These are phyloP conservation scores for Antheraea pernyi DNA, from an alignment of 1,140 invertebrate species.

Conservation along the genomic window DNA sequence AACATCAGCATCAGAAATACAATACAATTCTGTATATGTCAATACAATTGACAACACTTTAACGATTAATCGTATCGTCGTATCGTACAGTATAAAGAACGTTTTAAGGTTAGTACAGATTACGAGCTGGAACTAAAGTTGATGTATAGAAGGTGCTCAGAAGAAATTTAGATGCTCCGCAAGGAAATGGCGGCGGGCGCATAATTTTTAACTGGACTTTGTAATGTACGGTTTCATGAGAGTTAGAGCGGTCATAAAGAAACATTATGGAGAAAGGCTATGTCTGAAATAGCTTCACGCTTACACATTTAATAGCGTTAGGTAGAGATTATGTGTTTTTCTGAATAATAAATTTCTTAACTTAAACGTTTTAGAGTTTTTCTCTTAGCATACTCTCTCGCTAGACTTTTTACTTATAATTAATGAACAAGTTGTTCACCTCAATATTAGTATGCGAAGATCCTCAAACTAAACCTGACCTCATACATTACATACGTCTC, in stretches of 20 bases:
- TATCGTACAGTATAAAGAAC: constrained; percentile 36
- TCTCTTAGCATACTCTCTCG: too few species aligned
- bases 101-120: constrained; percentile 47
- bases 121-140: constrained; percentile 58
- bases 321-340: background rate
- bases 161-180: constrained; percentile 47
- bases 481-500: too few species aligned
- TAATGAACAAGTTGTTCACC: too few species aligned
- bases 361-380: too few species aligned
- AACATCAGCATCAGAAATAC: too few species aligned
- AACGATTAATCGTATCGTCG: constrained; percentile 23
- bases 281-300: constrained; percentile 2
- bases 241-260: constrained; percentile 1
- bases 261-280: background rate
- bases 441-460: too few species aligned
- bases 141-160: constrained; percentile 54
- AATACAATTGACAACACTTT: background rate
- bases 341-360: background rate
- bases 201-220: constrained; percentile 14
- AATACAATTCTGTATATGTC: too few species aligned
- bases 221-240: background rate
- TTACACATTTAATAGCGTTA: background rate
- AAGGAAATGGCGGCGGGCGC: constrained; percentile 18
- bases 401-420: too few species aligned
- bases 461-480: too few species aligned